Base-by-base conservation (phyloP, 2,888 invertebrate genomes). In the Gandaritis pyraliata region DNA sequence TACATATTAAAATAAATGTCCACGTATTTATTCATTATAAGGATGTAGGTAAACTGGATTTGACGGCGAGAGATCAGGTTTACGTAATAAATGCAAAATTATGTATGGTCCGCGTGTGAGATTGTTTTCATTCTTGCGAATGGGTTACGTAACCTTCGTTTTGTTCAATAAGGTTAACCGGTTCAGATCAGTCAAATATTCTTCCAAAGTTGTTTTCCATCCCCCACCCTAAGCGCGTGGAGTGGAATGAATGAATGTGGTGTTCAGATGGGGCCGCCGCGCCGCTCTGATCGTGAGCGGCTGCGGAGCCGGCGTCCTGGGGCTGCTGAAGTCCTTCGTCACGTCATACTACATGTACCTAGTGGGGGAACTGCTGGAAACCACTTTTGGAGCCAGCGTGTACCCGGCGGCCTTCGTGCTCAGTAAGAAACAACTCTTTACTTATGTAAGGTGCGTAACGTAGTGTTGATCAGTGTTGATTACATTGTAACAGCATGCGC, bases 261-360 rank as follows among this genome's bases (percentile, higher is more conserved):
- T 15, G 29, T 50, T 1, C 86, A 95, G 94, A 93, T 96, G 93
- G 81, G 95, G 96, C 0, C 93, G 96, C 2, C 93, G 94, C 53
- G 92, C 93, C 38, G 93, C 94, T 46, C 83, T 95, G 72, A 90
- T 94, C 29, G 75, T 89, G 51, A 93, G 93, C 67, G 89, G 86
- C 1, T 82, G 85, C 59, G 85, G 93, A 48, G 92, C 93, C 1
- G 93, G 93, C 2, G 68, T 93, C 41, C 77, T 93, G 56, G 94
- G 94, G 12, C 74, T 93, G 49, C 74, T 88, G 73, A 93, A 94
- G 78, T 94, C 94, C 0, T 93, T 94, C 72, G 90, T 92, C 16
- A 75, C 81, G 53, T 90, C 91, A 50, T 94, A 94, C 82, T 79
- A 82, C 70, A 82, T 87, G 70, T 94, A 94, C 78, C 72, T 94